Conservation (phyloP, 2,888 invertebrate genomes). For the Nomada ruficornis region DNA sequence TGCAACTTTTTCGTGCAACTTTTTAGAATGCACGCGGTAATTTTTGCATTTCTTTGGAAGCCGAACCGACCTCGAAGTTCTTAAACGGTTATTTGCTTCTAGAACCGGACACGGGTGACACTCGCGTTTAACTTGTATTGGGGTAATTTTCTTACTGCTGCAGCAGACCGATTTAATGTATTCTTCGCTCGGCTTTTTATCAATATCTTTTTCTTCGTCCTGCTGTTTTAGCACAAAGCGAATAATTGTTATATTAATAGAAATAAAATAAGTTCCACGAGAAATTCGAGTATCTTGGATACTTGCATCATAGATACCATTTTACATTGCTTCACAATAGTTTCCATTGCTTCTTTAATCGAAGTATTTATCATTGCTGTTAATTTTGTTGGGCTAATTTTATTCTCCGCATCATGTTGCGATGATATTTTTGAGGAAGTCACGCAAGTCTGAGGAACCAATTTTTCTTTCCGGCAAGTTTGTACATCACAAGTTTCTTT, state of each 20-base stretch:
- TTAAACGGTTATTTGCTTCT: constrained; percentile 9
- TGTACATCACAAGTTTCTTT: constrained; percentile 24
- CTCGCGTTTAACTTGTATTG: constrained; percentile 1
- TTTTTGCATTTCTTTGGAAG: constrained; percentile 1
- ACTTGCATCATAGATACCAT: constrained; percentile 70
- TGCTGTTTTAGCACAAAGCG: constrained; percentile 13
- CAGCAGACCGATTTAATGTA: neutral
- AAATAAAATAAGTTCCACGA: neutral
- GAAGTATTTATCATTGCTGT: constrained; percentile 73
- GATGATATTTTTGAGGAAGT: neutral
- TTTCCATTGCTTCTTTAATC: constrained; percentile 73
- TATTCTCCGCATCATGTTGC: neutral
- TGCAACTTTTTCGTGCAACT: neutral
- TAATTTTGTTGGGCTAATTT: constrained; percentile 52
- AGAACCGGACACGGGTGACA: neutral
- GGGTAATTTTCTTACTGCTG: neutral
- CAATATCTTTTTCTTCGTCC: neutral
- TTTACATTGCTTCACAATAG: constrained; percentile 69
- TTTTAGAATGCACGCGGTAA: neutral
- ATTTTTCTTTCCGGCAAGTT: constrained; percentile 30
- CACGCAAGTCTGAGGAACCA: constrained; percentile 8
- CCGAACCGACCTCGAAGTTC: constrained; percentile 2
- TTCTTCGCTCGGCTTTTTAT: neutral
- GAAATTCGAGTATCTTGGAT: constrained; percentile 44
- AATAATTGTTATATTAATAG: neutral